Conservation (phyloP, 2,113 vertebrate genomes). For the Zosterops hypoxanthus region DNA sequence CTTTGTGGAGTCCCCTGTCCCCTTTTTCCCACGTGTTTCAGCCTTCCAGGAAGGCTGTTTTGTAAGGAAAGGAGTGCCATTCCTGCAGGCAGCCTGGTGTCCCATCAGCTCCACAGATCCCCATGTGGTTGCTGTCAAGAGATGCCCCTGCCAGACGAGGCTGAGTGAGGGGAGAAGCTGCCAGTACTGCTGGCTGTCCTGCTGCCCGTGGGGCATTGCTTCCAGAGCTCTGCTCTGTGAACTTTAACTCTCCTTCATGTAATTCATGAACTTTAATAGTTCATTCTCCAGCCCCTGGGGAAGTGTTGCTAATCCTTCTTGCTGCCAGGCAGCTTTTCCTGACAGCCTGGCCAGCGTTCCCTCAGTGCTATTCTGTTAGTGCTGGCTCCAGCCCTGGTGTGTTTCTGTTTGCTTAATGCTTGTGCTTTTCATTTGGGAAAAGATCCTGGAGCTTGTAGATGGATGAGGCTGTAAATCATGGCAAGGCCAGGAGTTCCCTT, state of each 20-base stretch:
- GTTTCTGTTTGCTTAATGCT: neutral
- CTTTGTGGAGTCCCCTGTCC: neutral
- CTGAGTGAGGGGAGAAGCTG: neutral
- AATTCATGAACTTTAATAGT: neutral
- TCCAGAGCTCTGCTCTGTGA: neutral
- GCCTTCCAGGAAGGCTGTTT: neutral
- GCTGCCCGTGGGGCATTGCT: neutral
- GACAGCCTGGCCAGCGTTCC: neutral
- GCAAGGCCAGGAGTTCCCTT: neutral
- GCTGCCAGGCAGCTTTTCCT: neutral
- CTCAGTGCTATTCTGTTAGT: neutral
- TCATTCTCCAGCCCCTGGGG: neutral
- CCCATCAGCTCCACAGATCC: neutral
- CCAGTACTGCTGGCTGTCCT: neutral
- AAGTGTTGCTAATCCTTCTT: neutral
- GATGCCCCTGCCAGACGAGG: neutral
- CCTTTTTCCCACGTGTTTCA: neutral
- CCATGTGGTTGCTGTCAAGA: fast-evolving
- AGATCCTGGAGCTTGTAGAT: neutral
- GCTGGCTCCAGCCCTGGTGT: neutral
- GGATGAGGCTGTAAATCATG: neutral
- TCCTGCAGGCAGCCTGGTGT: neutral
- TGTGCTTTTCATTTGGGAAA: neutral
- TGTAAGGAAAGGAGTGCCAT: neutral
- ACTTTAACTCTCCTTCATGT: neutral